Evolutionary conservation across 1,140 invertebrate genomes (phyloP).

Genomic region (Drosophila kikkawai): DNA sequence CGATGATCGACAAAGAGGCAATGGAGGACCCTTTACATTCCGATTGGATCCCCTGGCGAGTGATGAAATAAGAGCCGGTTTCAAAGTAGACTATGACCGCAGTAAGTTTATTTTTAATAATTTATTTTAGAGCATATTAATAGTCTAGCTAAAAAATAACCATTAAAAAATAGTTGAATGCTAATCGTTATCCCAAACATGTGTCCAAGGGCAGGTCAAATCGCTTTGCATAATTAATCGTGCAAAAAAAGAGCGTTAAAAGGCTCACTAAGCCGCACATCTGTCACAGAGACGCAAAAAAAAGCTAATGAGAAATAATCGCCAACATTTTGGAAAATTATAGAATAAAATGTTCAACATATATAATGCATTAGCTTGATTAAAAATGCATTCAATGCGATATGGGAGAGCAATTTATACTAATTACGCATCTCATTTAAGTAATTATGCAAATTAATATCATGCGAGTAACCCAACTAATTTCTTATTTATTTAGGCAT

Average conservation of each 20-base stretch:
- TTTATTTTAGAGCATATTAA: neutral
- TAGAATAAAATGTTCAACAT: constrained; percentile 12
- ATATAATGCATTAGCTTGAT: constrained; percentile 46
- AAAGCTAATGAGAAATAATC: constrained; percentile 28
- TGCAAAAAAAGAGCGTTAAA: constrained; percentile 17
- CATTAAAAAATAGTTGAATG: constrained; percentile 4
- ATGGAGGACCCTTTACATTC: constrained; percentile 89
- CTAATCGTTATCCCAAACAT: constrained; percentile 10
- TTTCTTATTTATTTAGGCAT: constrained; percentile 32
- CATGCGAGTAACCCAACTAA: constrained; percentile 12
- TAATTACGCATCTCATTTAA: constrained; percentile 54
- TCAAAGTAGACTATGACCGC: constrained; percentile 88
- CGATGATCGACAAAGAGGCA: constrained; percentile 88
- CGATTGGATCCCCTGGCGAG: constrained; percentile 87
- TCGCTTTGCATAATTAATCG: constrained; percentile 45
- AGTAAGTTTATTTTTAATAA: constrained; percentile 81
- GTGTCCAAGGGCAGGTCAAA: constrained; percentile 16
- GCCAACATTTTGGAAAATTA: constrained; percentile 29
- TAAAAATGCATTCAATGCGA: constrained; percentile 40
- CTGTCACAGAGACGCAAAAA: constrained; percentile 18
- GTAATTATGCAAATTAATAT: constrained; percentile 55
- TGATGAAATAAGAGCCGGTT: constrained; percentile 87
- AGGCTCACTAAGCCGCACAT: constrained; percentile 36
- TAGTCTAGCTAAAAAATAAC: neutral
- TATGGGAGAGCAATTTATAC: constrained; percentile 36